Percentiles rank a stretch among this genome's conserved stretches.
Conservation (phyloP, 1,140 invertebrate genomes). For the Aphelenchoides avenae region DNA sequence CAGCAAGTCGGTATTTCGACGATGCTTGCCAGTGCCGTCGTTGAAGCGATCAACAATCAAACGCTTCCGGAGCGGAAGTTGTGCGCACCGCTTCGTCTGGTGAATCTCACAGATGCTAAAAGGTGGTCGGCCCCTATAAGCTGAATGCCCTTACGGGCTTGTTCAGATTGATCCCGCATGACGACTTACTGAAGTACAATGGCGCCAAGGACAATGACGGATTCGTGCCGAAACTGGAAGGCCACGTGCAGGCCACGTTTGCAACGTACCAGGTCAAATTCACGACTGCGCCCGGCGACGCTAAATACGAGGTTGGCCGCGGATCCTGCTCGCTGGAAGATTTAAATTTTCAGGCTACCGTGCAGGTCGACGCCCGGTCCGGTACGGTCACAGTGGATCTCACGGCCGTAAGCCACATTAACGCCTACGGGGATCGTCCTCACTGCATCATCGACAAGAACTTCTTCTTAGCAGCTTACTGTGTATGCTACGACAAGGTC, state of each 20-base stretch:
- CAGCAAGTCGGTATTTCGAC: slow-evolving; percentile 51
- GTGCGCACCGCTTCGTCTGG: slow-evolving; percentile 67
- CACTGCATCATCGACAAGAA: too few species aligned
- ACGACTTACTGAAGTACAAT: slow-evolving; percentile 72
- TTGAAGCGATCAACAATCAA: slow-evolving; percentile 68
- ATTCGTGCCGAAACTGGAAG: slow-evolving; percentile 71
- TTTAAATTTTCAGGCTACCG: slow-evolving; percentile 60
- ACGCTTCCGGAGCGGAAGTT: slow-evolving; percentile 65
- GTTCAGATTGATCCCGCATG: slow-evolving; percentile 57
- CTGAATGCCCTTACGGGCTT: neutral
- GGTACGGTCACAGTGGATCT: slow-evolving; percentile 69
- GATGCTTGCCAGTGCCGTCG: slow-evolving; percentile 64
- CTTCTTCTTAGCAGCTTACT: too few species aligned
- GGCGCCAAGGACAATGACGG: slow-evolving; percentile 75
- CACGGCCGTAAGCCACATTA: slow-evolving; percentile 77
- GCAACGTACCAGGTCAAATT: slow-evolving; percentile 75
- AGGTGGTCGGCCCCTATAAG: slow-evolving; percentile 59
- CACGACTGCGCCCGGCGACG: slow-evolving; percentile 70
- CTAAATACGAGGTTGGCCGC: slow-evolving; percentile 70
- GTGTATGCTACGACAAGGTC: too few species aligned
- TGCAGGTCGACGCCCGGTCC: slow-evolving; percentile 67
- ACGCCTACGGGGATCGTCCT: slow-evolving; percentile 75
- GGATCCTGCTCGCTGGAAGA: slow-evolving; percentile 3
- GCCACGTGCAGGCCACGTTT: slow-evolving; percentile 65
- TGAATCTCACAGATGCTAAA: slow-evolving; percentile 69